Evolutionary conservation across 2,888 invertebrate genomes (phyloP).

Genomic region (Mystacides longicornis): DNA sequence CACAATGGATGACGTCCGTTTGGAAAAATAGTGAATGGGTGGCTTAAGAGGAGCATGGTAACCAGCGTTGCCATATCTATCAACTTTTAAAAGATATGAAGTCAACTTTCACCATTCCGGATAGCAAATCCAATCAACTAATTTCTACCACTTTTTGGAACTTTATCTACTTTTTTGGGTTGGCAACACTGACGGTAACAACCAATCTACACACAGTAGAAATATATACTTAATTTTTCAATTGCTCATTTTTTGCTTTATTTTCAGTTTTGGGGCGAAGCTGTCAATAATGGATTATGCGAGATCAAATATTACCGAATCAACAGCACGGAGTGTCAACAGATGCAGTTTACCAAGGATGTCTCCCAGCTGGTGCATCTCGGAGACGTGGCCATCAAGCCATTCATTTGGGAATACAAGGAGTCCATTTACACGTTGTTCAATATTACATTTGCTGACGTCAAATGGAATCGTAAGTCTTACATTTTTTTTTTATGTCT

Average conservation of each 20-base stretch:
- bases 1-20: too few species aligned
- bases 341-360: conserved; percentile 8
- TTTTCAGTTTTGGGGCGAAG: conserved; percentile 13
- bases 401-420: conserved; percentile 18
- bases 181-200: too few species aligned
- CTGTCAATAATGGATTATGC: conserved; percentile 1
- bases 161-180: too few species aligned
- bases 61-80: too few species aligned
- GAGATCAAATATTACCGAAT: conserved; percentile 13
- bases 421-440: conserved; percentile 16
- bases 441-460: conserved; percentile 20
- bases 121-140: neutral
- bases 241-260: conserved; percentile 7
- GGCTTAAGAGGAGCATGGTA: too few species aligned
- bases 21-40: too few species aligned
- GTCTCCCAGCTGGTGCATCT: conserved; percentile 4
- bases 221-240: too few species aligned
- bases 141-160: neutral
- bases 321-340: conserved; percentile 16
- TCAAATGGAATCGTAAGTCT: conserved; percentile 22
- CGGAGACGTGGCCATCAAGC: conserved; percentile 18
- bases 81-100: too few species aligned
- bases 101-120: neutral
- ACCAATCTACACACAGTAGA: too few species aligned
- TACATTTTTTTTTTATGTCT: neutral